Conservation (phyloP, 2,797 vertebrate species). For the Enteromius mattozi region DNA sequence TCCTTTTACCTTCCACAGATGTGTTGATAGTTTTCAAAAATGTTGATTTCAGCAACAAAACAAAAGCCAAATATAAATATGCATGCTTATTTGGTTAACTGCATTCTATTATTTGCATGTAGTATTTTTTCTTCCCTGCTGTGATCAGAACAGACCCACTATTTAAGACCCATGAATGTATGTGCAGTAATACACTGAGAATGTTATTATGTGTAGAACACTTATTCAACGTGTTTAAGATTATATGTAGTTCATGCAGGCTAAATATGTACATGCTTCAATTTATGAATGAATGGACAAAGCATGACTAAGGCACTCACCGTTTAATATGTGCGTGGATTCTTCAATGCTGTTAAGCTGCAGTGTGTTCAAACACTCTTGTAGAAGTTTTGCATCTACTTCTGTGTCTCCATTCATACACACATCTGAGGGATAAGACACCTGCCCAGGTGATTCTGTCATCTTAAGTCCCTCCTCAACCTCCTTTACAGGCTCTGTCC, state of each 20-base stretch:
- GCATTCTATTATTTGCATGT: background rate
- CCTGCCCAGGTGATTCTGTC: background rate
- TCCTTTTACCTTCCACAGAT: background rate
- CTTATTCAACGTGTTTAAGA: background rate
- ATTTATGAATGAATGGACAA: background rate
- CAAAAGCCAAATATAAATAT: background rate
- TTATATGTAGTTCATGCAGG: background rate
- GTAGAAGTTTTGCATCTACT: slow-evolving; percentile 70
- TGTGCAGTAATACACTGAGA: background rate
- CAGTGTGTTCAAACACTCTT: slow-evolving; percentile 71
- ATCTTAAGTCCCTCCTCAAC: slow-evolving; percentile 1
- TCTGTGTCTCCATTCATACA: slow-evolving; percentile 48
- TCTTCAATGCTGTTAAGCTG: slow-evolving; percentile 62
- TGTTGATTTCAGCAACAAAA: background rate
- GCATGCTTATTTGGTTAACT: background rate
- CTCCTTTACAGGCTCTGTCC: background rate
- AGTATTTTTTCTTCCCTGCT: background rate
- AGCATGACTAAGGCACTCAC: slow-evolving; percentile 60
- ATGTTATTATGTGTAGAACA: background rate
- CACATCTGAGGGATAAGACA: slow-evolving; percentile 8
- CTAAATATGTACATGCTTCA: background rate
- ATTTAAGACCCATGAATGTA: background rate
- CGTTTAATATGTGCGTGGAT: slow-evolving; percentile 61
- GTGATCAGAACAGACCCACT: background rate
- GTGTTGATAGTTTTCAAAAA: background rate